Evolutionary conservation across 2,888 invertebrate species (phyloP), one percentile per base, ranked within the genome.

Genomic region (Pammene aurita): DNA sequence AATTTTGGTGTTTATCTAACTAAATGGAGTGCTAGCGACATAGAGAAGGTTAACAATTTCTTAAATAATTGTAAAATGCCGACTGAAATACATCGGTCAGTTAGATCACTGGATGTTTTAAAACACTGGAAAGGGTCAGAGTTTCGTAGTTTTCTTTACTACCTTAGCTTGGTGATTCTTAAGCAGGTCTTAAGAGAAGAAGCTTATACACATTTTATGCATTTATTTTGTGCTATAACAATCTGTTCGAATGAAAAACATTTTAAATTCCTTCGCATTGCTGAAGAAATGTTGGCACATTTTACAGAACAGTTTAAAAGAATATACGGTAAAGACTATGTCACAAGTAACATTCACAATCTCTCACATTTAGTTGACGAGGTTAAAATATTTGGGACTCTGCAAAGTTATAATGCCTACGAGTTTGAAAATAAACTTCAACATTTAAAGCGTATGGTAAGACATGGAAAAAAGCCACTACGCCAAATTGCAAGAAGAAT

Each of bases 61-160:
- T 64, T 72, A 16, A 11, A 0, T 0, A 48, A 42, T 0, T 58
- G 71, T 48, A 52, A 58, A 56, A 54, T 69, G 66, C 73, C 72
- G 1, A 62, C 44, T 7, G 74, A 75, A 66, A 75, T 77, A 18
- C 76, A 77, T 55, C 42, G 77, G 52, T 5, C 70, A 5, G 62
- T 75, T 0, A 63, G 77, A 73, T 9, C 42, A 10, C 0, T 77
- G 7, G 73, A 74, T 0, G 46, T 42, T 14, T 42, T 75, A 2
- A 46, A 56, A 0, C 64, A 72, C 48, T 76, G 74, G 74, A 74
- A 75, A 56, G 73, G 48, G 5, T 67, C 72, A 0, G 76, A 76
- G 46, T 76, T 14, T 14, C 35, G 73, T 9, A 41, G 60, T 18
- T 76, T 75, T 70, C 58, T 76, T 5, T 69, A 50, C 48, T 75